Evolutionary conservation across 2,797 vertebrate species (phyloP).

Genomic region (Aeoliscus strigatus): DNA sequence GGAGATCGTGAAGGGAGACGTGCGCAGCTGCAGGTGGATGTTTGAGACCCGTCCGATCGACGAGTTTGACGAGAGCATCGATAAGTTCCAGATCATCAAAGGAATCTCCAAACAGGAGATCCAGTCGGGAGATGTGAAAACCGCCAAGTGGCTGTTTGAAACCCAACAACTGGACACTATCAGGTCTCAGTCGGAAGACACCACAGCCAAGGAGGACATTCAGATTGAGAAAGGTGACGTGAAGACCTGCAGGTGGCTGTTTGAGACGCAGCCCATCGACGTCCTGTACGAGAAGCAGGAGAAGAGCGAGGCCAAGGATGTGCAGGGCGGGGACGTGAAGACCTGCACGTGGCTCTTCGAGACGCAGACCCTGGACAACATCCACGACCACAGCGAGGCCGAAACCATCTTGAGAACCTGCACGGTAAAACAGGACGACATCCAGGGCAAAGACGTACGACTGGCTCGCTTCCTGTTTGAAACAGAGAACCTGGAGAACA

Average conservation of each 20-base stretch:
- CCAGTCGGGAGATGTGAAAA: conserved; percentile 88
- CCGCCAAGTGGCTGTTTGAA: conserved; percentile 93
- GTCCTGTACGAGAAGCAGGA: conserved; percentile 85
- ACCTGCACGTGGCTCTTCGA: conserved; percentile 91
- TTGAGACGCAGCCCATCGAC: conserved; percentile 93
- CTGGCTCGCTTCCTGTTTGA: conserved; percentile 88
- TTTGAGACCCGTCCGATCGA: conserved; percentile 92
- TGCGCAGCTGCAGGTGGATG: conserved; percentile 89
- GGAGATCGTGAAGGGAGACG: conserved; percentile 88
- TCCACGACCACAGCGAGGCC: conserved; percentile 74
- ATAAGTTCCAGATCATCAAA: conserved; percentile 89
- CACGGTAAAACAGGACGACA: conserved; percentile 81
- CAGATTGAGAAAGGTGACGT: conserved; percentile 86
- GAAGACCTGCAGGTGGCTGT: conserved; percentile 88
- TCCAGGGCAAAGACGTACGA: conserved; percentile 85
- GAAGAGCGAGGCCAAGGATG: conserved; percentile 68
- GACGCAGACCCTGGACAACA: conserved; percentile 86
- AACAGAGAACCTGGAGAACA: conserved; percentile 86
- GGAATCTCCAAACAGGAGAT: conserved; percentile 92
- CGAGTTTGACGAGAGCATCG: conserved; percentile 86
- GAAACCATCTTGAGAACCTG: conserved; percentile 76
- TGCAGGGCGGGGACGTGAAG: conserved; percentile 88
- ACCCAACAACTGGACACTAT: conserved; percentile 88
- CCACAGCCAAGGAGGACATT: conserved; percentile 56
- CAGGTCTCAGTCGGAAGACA: conserved; percentile 79